These are phyloP conservation scores for Drosophila arawakana DNA, from an alignment of 1,140 invertebrate genomes.

Conservation along the genomic window DNA sequence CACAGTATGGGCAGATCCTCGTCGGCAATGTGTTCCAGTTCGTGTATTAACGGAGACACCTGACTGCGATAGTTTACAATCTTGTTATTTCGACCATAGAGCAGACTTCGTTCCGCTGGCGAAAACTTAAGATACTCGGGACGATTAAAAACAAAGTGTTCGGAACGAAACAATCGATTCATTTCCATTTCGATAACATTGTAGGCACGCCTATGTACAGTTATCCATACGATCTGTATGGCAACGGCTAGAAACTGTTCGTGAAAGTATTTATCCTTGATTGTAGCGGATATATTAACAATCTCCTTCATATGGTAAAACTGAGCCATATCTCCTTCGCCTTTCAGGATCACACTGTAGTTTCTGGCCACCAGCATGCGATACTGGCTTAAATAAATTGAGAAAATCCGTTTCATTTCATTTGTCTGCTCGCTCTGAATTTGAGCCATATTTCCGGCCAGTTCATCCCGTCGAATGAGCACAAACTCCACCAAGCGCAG, in stretches of 20 bases:
- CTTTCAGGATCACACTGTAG: constrained; percentile 70
- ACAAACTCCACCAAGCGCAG: constrained; percentile 71
- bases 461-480: constrained; percentile 69
- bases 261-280: constrained; percentile 65
- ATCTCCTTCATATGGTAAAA: constrained; percentile 71
- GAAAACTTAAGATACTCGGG: constrained; percentile 60
- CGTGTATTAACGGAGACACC: constrained; percentile 70
- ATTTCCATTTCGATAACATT: constrained; percentile 75
- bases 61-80: constrained; percentile 72
- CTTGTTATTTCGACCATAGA: constrained; percentile 68
- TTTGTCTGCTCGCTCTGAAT: constrained; percentile 69
- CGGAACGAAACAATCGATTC: constrained; percentile 76
- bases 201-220: constrained; percentile 69
- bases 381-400: constrained; percentile 68
- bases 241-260: constrained; percentile 71
- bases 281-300: constrained; percentile 66
- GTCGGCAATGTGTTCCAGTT: constrained; percentile 55
- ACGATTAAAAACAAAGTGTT: constrained; percentile 62
- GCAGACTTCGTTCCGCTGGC: constrained; percentile 54
- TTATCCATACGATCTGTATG: constrained; percentile 76
- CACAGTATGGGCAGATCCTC: constrained; percentile 74
- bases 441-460: constrained; percentile 48
- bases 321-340: constrained; percentile 58
- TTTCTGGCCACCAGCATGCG: constrained; percentile 74
- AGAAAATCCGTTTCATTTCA: constrained; percentile 70